phyloP scores from a whole-genome alignment of 2,797 vertebrate species.

The Gambelia wislizenii region DNA sequence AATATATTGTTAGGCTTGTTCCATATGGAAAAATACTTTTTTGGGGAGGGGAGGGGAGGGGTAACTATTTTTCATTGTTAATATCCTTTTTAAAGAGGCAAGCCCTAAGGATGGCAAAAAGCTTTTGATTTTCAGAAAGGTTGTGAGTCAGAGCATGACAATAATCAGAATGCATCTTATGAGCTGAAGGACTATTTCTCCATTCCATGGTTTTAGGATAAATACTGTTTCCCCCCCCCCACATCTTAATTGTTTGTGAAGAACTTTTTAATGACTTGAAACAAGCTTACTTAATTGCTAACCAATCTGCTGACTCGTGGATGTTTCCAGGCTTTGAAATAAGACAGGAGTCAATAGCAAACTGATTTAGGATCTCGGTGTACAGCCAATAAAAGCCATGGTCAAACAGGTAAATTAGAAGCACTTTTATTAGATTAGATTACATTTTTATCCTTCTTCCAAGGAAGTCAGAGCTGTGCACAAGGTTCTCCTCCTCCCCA shows the following conservation, averaged over 20 bases:
- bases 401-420: not conserved
- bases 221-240: not conserved
- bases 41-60: too few relatives aligned
- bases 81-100: constrained; percentile 3
- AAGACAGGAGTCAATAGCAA: constrained; percentile 17
- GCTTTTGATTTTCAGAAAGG: constrained; percentile 30
- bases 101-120: constrained; percentile 6
- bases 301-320: not conserved
- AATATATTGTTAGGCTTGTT: constrained; percentile 18
- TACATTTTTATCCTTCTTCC: not conserved
- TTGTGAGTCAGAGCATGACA: not conserved
- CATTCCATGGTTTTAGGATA: constrained; percentile 9
- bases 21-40: constrained; percentile 4
- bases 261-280: constrained; percentile 42
- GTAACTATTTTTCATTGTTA: constrained; percentile 21
- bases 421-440: constrained; percentile 10
- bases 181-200: not conserved
- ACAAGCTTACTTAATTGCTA: constrained; percentile 28
- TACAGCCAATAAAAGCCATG: not conserved
- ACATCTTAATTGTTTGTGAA: constrained; percentile 26
- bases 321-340: constrained; percentile 9
- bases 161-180: constrained; percentile 23
- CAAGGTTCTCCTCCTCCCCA: not conserved
- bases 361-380: constrained; percentile 24
- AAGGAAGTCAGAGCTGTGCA: not conserved